These are phyloP conservation scores for Lateolabrax maculatus DNA, from an alignment of 2,797 vertebrate genomes.

Conservation along the genomic window DNA sequence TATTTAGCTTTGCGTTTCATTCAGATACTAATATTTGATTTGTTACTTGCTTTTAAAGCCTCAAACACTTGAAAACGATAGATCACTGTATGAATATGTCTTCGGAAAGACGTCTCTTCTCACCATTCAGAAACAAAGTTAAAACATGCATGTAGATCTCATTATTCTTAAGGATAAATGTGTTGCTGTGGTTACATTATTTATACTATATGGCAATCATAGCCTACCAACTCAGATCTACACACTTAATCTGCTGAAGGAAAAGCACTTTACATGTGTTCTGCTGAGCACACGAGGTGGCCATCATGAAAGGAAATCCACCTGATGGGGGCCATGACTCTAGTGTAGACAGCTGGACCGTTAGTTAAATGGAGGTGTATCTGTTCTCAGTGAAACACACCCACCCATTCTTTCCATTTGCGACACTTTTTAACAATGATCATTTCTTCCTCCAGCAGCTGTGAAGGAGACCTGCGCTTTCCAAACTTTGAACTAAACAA, in stretches of 20 bases:
- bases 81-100: constrained; percentile 5
- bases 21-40: constrained; percentile 8
- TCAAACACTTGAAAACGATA: constrained; percentile 42
- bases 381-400: neutral
- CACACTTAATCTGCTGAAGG: constrained; percentile 27
- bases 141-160: neutral
- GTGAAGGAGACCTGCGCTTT: neutral
- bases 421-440: neutral
- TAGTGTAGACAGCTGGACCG: neutral
- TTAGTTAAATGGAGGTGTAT: neutral
- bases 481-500: neutral
- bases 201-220: neutral
- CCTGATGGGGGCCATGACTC: neutral
- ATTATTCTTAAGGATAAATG: neutral
- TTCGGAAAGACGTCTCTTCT: constrained; percentile 14
- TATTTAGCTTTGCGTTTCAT: constrained; percentile 7
- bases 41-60: constrained; percentile 16
- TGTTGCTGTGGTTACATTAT: constrained; percentile 20
- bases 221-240: constrained; percentile 22
- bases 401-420: neutral
- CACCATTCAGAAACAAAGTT: neutral
- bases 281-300: constrained; percentile 40
- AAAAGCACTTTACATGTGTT: constrained; percentile 55
- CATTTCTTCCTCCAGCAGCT: neutral
- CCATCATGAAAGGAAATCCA: neutral